These are phyloP conservation scores for Drosophila ananassae DNA, from an alignment of 1,140 invertebrate species.

Conservation along the genomic window DNA sequence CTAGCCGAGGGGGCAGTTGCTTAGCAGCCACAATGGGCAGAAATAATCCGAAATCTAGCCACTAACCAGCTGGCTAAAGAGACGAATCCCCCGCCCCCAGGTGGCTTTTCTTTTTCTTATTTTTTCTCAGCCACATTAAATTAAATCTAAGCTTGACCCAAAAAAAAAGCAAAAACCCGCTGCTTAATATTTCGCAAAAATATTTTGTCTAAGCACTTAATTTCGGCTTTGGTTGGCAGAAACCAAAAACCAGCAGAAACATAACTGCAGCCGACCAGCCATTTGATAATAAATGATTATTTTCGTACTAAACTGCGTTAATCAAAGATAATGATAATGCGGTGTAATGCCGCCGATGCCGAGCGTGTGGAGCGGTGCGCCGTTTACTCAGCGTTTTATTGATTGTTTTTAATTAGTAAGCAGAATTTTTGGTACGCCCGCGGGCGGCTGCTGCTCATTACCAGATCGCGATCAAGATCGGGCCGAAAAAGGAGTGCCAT, in stretches of 20 bases:
- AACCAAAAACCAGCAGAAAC: constrained; percentile 26
- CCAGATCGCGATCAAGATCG: constrained; percentile 58
- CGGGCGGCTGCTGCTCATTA: constrained; percentile 59
- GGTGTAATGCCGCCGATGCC: constrained; percentile 38
- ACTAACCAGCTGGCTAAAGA: constrained; percentile 40
- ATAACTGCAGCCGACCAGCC: constrained; percentile 38
- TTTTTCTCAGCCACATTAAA: constrained; percentile 55
- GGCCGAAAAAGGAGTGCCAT: constrained; percentile 55
- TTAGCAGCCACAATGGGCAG: constrained; percentile 10
- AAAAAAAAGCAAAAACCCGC: constrained; percentile 29
- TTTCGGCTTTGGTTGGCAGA: constrained; percentile 29
- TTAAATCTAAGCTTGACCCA: constrained; percentile 81
- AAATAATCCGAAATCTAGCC: constrained; percentile 5
- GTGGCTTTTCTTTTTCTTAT: constrained; percentile 15
- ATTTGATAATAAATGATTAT: constrained; percentile 79
- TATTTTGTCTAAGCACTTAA: constrained; percentile 69
- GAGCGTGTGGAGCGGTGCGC: constrained; percentile 27
- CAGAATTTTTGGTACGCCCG: constrained; percentile 51
- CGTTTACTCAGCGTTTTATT: constrained; percentile 55
- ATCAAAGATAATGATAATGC: constrained; percentile 75
- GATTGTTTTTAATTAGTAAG: constrained; percentile 79
- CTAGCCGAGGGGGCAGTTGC: constrained; percentile 16
- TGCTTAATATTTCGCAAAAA: constrained; percentile 55
- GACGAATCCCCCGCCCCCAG: background rate
- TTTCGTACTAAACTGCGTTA: constrained; percentile 77